Percentiles rank a stretch among this genome's conserved stretches.
Conservation (phyloP, 2,797 vertebrate species). For the Pseudopleuronectes americanus region DNA sequence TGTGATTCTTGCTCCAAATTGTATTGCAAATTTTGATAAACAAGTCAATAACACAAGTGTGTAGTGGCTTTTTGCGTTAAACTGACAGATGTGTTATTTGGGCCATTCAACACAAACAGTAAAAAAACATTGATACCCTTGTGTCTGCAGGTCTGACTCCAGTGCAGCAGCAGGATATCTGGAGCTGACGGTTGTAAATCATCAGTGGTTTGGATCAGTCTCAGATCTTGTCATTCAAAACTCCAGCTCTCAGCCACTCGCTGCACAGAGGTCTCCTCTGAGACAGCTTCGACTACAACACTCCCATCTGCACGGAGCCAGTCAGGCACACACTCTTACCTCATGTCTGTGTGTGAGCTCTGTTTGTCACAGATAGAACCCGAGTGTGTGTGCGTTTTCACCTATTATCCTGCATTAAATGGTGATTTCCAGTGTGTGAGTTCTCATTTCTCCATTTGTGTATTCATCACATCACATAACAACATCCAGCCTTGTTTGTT, state of each 20-base stretch:
- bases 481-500: slow-evolving; percentile 18
- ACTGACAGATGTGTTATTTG: too few relatives aligned
- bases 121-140: too few relatives aligned
- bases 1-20: neutral
- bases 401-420: slow-evolving; percentile 17
- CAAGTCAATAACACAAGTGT: too few relatives aligned
- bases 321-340: slow-evolving; percentile 35
- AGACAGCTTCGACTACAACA: slow-evolving; percentile 34
- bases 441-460: slow-evolving; percentile 10
- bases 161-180: too few relatives aligned
- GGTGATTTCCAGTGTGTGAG: neutral
- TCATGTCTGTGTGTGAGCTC: slow-evolving; percentile 1
- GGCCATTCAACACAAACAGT: too few relatives aligned
- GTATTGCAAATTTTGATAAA: too few relatives aligned
- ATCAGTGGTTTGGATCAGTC: neutral
- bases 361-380: slow-evolving; percentile 1
- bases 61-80: too few relatives aligned
- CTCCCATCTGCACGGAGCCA: slow-evolving; percentile 43
- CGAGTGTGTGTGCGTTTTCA: slow-evolving; percentile 18
- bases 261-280: slow-evolving; percentile 22
- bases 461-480: slow-evolving; percentile 4
- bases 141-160: too few relatives aligned
- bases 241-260: slow-evolving; percentile 12
- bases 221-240: slow-evolving; percentile 18
- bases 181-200: neutral